Conservation (phyloP, 2,113 vertebrate species). For the Pteruthius melanotis region DNA sequence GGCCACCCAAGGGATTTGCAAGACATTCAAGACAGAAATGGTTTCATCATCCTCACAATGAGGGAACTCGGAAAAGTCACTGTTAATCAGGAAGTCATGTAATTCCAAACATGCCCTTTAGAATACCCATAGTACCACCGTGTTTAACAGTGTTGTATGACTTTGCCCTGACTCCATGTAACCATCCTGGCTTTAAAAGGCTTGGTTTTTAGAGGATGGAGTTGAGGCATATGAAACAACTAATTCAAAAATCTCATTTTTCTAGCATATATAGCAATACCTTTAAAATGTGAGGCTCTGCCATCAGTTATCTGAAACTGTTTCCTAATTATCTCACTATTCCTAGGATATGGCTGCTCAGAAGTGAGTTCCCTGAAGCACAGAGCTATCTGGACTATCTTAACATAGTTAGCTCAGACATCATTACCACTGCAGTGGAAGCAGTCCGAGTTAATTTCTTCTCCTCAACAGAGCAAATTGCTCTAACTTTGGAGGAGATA, state of each 20-base stretch:
- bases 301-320: background rate
- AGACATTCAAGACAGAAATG: background rate
- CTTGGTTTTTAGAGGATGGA: background rate
- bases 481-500: background rate
- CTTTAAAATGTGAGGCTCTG: background rate
- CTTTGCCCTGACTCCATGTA: background rate
- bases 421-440: slow-evolving; percentile 22
- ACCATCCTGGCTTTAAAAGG: background rate
- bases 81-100: background rate
- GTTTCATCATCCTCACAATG: background rate
- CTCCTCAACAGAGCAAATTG: slow-evolving; percentile 1
- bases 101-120: background rate
- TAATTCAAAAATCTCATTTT: background rate
- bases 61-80: background rate
- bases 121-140: background rate
- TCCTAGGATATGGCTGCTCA: background rate
- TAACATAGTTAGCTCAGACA: slow-evolving; percentile 43
- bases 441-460: background rate
- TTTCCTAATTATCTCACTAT: slow-evolving; percentile 19
- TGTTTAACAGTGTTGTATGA: background rate
- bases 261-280: background rate
- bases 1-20: background rate
- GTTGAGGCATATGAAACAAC: background rate
- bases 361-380: slow-evolving; percentile 25
- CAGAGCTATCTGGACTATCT: slow-evolving; percentile 4